A percentile compares a stretch with the other conserved stretches of the same genome.
These are phyloP conservation scores for Noctua comes DNA, from an alignment of 2,888 invertebrate species.

Conservation along the genomic window DNA sequence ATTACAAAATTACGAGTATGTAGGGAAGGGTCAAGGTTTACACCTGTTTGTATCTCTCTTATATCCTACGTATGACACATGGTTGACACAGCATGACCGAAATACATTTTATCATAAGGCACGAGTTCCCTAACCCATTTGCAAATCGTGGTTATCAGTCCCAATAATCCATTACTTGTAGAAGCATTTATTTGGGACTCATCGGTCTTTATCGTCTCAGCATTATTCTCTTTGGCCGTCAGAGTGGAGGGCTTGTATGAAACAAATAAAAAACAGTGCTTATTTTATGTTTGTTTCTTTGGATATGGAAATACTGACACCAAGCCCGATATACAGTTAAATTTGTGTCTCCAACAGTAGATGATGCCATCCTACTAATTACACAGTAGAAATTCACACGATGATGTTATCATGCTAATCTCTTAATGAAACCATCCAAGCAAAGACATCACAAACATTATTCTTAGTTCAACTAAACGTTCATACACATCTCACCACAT, in stretches of 20 bases:
- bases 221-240: background rate
- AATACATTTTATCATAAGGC: too few relatives aligned
- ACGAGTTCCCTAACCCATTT: too few relatives aligned
- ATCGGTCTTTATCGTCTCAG: background rate
- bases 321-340: background rate
- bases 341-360: too few relatives aligned
- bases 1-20: too few relatives aligned
- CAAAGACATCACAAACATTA: slow-evolving; percentile 29
- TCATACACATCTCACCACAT: slow-evolving; percentile 34
- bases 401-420: background rate
- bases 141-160: too few relatives aligned
- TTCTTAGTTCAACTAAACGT: slow-evolving; percentile 25
- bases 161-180: too few relatives aligned
- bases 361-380: too few relatives aligned
- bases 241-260: background rate
- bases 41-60: too few relatives aligned
- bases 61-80: too few relatives aligned
- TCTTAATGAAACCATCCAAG: slow-evolving; percentile 15
- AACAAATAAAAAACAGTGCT: background rate
- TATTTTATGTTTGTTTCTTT: background rate
- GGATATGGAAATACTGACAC: background rate
- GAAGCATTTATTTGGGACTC: background rate
- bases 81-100: too few relatives aligned
- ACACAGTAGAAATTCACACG: background rate
- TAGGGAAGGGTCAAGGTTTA: too few relatives aligned